Conservation (phyloP, 2,888 invertebrate genomes). For the Aelia acuminata region DNA sequence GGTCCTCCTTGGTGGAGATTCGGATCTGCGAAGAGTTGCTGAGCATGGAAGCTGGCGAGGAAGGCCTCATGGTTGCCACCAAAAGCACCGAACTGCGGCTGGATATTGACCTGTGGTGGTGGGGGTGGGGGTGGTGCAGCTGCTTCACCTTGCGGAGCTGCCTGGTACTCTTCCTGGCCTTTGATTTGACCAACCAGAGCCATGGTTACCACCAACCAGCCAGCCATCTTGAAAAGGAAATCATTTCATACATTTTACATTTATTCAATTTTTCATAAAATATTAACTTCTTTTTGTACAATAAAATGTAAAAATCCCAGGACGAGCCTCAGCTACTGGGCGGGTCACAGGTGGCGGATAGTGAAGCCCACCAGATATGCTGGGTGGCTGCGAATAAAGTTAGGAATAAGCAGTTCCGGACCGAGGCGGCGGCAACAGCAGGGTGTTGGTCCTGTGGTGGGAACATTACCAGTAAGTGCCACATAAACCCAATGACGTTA, state of each 20-base stretch:
- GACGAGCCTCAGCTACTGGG: no score
- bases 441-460: no score
- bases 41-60: slow-evolving; percentile 39
- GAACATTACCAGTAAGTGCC: no score
- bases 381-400: no score
- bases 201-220: not conserved
- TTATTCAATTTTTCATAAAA: not conserved
- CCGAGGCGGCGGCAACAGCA: no score
- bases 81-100: not conserved
- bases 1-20: not conserved
- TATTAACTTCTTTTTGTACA: no score
- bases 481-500: no score
- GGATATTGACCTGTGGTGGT: slow-evolving; percentile 21
- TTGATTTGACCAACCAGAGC: not conserved
- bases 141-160: not conserved
- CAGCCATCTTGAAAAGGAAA: not conserved
- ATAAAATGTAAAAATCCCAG: no score
- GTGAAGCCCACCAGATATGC: no score
- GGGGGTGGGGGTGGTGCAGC: slow-evolving; percentile 15
- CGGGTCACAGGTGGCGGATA: no score
- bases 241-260: not conserved
- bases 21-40: not conserved
- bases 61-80: slow-evolving; percentile 28
- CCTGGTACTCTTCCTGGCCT: slow-evolving; percentile 27
- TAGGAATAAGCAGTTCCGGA: no score